Percentiles rank a stretch among this genome's conserved stretches.
Evolutionary conservation across 2,888 invertebrate species (phyloP).

Genomic region (Polyommatus icarus): DNA sequence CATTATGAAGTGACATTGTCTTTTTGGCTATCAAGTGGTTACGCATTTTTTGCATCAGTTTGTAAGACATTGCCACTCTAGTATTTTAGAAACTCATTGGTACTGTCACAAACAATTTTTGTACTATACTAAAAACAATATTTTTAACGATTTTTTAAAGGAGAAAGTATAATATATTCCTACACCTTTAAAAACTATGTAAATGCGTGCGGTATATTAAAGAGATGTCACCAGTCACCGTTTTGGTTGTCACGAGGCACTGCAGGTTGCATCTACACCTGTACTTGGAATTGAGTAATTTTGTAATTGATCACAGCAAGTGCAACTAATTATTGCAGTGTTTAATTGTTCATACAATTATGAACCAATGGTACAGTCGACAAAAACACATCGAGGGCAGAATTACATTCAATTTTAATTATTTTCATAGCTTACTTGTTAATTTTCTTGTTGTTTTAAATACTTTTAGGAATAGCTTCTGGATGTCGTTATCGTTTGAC

Average conservation of each 20-base stretch:
- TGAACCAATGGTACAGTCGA: not conserved
- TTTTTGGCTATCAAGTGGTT: too few species aligned
- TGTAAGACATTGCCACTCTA: too few species aligned
- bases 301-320: constrained; percentile 1
- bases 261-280: not conserved
- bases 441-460: not conserved
- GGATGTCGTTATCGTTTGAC: too few species aligned
- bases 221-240: not conserved
- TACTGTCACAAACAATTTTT: too few species aligned
- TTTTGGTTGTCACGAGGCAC: not conserved
- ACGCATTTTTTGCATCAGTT: too few species aligned
- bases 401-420: not conserved
- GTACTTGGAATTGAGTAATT: constrained; percentile 15
- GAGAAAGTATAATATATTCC: not conserved
- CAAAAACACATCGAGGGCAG: not conserved
- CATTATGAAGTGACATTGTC: too few species aligned
- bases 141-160: not conserved
- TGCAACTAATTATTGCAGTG: not conserved
- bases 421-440: not conserved
- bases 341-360: not conserved
- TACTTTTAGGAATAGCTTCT: not conserved
- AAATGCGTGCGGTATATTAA: not conserved
- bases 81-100: too few species aligned
- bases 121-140: not conserved
- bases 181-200: constrained; percentile 20